A percentile compares a stretch with the other conserved stretches of the same genome.
Conservation (phyloP, 1,140 invertebrate species). For the Platyscapa corneri region DNA sequence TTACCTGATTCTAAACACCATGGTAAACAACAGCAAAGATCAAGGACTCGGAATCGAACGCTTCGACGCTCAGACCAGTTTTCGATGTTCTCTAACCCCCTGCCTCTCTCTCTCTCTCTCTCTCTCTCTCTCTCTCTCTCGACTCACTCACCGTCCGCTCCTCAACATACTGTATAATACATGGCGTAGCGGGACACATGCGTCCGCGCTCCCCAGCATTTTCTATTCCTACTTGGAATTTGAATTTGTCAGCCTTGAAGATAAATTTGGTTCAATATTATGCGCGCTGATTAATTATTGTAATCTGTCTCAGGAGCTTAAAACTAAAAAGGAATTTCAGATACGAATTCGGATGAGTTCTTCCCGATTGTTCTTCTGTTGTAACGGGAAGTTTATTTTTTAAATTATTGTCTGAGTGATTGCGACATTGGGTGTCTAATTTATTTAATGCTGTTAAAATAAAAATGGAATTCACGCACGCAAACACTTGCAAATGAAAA, state of each 20-base stretch:
- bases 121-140: no score
- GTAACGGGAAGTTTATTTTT: neutral
- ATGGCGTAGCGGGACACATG: no score
- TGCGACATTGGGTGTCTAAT: neutral
- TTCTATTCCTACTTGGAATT: neutral
- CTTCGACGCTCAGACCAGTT: conserved; percentile 22
- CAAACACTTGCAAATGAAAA: no score
- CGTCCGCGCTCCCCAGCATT: neutral
- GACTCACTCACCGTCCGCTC: no score
- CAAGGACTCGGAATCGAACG: neutral
- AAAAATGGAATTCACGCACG: no score
- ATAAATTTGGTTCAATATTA: neutral
- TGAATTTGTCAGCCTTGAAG: conserved; percentile 9
- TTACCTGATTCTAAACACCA: conserved; percentile 44
- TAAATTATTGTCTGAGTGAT: neutral
- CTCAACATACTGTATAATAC: no score
- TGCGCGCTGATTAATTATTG: conserved; percentile 15
- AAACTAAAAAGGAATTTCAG: neutral
- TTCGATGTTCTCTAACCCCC: neutral
- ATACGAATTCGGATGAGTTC: neutral
- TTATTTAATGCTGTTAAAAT: neutral
- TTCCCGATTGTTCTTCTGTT: neutral
- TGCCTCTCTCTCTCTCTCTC: neutral
- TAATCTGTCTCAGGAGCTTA: neutral
- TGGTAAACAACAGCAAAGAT: conserved; percentile 39